These are phyloP conservation scores for Eolophus roseicapilla DNA, from an alignment of 2,113 vertebrate genomes.

Conservation along the genomic window DNA sequence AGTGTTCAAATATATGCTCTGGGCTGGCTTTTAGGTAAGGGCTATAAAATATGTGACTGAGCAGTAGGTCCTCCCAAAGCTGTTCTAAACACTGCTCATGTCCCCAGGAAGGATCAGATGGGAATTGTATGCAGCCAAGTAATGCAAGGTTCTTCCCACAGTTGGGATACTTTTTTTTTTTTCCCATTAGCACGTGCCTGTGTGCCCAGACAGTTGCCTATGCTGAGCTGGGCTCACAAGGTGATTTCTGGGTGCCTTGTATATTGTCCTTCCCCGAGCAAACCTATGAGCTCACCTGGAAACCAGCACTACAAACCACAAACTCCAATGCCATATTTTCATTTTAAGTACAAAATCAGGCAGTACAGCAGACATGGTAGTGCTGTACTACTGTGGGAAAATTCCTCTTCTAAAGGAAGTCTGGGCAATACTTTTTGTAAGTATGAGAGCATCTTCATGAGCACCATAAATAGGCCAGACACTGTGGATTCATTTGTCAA, in stretches of 20 bases:
- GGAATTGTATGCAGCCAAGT: background rate
- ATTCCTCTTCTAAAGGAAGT: background rate
- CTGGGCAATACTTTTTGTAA: background rate
- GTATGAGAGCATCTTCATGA: background rate
- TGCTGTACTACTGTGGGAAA: background rate
- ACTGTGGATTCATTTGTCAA: background rate
- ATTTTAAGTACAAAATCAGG: background rate
- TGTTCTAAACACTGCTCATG: background rate
- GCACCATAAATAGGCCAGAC: background rate
- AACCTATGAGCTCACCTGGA: background rate
- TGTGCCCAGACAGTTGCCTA: background rate
- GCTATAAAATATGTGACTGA: background rate
- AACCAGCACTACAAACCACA: background rate
- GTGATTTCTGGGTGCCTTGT: background rate
- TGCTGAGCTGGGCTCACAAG: background rate
- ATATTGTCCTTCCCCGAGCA: background rate
- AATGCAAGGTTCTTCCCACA: background rate
- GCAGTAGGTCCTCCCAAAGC: background rate
- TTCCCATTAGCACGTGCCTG: rapidly evolving
- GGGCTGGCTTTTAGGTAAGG: background rate
- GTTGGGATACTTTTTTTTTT: no score
- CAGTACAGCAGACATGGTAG: background rate
- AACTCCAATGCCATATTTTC: background rate
- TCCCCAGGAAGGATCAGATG: background rate
- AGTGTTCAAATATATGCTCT: background rate